A percentile compares a stretch with the other conserved stretches of the same genome.
phyloP scores from a whole-genome alignment of 2,113 vertebrate species.

The Pipa parva region DNA sequence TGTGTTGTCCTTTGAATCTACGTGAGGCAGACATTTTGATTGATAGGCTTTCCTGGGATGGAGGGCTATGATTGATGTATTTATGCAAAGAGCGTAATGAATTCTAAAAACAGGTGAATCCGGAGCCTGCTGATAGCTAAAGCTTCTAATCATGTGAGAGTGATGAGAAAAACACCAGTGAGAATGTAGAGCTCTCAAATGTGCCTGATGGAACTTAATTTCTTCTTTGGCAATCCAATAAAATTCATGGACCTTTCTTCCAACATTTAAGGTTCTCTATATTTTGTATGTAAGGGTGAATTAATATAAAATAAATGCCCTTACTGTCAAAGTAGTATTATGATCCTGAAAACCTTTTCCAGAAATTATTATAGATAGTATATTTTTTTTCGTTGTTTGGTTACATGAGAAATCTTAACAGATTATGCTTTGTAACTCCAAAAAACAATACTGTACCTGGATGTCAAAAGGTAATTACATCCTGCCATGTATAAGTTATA shows the following conservation, averaged over 20 bases:
- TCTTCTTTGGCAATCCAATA: conserved; percentile 19
- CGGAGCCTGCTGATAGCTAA: conserved; percentile 44
- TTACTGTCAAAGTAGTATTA: too few species aligned
- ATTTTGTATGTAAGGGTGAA: too few species aligned
- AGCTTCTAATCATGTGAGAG: conserved; percentile 51
- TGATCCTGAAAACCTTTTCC: too few species aligned
- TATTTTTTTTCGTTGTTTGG: too few species aligned
- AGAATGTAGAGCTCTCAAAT: conserved; percentile 22
- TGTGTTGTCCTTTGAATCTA: conserved; percentile 42
- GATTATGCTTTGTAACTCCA: conserved; percentile 51
- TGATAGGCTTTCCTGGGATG: conserved; percentile 38
- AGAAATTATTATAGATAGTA: too few species aligned
- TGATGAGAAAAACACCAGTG: conserved; percentile 49
- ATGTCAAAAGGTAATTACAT: conserved; percentile 21
- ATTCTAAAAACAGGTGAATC: conserved; percentile 47
- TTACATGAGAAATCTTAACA: conserved; percentile 70
- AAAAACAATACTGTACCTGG: conserved; percentile 29
- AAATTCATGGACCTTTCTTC: too few species aligned
- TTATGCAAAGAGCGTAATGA: conserved; percentile 36
- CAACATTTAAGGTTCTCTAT: too few species aligned
- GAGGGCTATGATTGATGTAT: conserved; percentile 28
- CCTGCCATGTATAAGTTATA: conserved; percentile 2
- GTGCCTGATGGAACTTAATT: conserved; percentile 27
- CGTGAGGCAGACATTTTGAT: conserved; percentile 35
- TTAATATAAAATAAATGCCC: too few species aligned